Evolutionary conservation across 2,797 vertebrate genomes (phyloP), one percentile per base, ranked within the genome.

Genomic region (Pagetopsis macropterus): DNA sequence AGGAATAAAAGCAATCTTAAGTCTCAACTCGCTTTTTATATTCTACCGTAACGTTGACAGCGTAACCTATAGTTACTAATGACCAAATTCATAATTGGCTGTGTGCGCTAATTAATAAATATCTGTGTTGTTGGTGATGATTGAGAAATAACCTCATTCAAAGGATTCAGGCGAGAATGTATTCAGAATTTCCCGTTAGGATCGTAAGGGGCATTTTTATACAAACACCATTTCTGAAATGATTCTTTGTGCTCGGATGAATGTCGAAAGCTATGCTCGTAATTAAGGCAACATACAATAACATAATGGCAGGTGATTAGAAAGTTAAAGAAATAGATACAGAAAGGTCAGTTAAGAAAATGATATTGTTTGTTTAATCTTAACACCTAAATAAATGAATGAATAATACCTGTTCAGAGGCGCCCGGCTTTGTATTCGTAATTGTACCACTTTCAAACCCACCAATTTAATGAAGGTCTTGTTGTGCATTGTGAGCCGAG

Each of bases 401-500:
- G 5, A 55, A 50, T 55, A n/a, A 45, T 3, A 52, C 4, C 7
- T 12, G n/a, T 50, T 14, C 46, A 60, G 60, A 46, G 52, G 19
- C 57, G 57, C 40, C 15, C 21, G n/a, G 15, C 15, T 66, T 65
- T 72, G 31, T 50, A n/a, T 23, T 50, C n/a, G 17, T 46, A 60
- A 65, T 50, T 2, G 66, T 10, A 69, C 58, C 13, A 65, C 10
- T 57, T 49, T 23, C 31, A 74, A 23, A 72, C 17, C 41, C 8
- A 41, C 6, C n/a, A 12, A 45, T 48, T 49, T 56, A 15, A 48
- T 43, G 51, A 10, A 57, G 49, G 21, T 44, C 49, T 44, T 46
- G 41, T 58, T n/a, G 59, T 44, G 59, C 16, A 55, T 62, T 74
- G 55, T 62, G 33, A 14, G 3, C n/a, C 58, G 43, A 75, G 51